A percentile compares a stretch with the other conserved stretches of the same genome.
phyloP scores from a whole-genome alignment of 2,113 vertebrate genomes.

The Gasterosteus nipponicus region DNA sequence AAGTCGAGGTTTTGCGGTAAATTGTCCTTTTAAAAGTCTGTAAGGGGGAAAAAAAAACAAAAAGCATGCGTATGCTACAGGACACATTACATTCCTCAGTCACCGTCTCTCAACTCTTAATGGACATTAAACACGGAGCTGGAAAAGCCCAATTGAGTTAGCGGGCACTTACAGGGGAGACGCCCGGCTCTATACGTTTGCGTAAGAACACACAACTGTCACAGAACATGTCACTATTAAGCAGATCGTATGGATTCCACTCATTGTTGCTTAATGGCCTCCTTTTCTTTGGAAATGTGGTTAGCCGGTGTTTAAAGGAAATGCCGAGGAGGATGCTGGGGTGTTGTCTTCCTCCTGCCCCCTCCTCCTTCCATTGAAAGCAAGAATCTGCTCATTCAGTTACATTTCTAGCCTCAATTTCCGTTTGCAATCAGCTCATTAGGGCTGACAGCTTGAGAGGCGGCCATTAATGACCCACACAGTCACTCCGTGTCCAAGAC shows the following conservation, averaged over 20 bases:
- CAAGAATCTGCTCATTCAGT: conserved; percentile 70
- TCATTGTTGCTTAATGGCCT: conserved; percentile 75
- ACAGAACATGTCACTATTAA: conserved; percentile 80
- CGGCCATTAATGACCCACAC: conserved; percentile 58
- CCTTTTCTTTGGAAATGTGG: conserved; percentile 40
- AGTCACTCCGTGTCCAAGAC: conserved; percentile 25
- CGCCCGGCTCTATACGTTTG: conserved; percentile 76
- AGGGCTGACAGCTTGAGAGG: conserved; percentile 61
- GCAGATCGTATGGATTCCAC: conserved; percentile 73
- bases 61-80: conserved; percentile 28
- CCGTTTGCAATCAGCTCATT: conserved; percentile 68
- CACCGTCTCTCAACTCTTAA: conserved; percentile 74
- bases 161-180: conserved; percentile 77
- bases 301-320: conserved; percentile 59
- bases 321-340: conserved; percentile 47
- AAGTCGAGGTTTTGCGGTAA: conserved; percentile 53
- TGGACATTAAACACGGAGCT: conserved; percentile 79
- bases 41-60: conserved; percentile 11
- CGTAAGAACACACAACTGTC: conserved; percentile 82
- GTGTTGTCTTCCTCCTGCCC: conserved; percentile 25
- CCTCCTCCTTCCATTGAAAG: conserved; percentile 38
- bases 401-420: conserved; percentile 72
- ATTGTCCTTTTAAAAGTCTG: conserved; percentile 60
- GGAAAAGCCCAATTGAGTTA: conserved; percentile 82
- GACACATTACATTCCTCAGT: conserved; percentile 67